Percentiles rank a stretch among this genome's conserved stretches.
Evolutionary conservation across 2,113 vertebrate species (phyloP).

Genomic region (Oreocharis arfaki): DNA sequence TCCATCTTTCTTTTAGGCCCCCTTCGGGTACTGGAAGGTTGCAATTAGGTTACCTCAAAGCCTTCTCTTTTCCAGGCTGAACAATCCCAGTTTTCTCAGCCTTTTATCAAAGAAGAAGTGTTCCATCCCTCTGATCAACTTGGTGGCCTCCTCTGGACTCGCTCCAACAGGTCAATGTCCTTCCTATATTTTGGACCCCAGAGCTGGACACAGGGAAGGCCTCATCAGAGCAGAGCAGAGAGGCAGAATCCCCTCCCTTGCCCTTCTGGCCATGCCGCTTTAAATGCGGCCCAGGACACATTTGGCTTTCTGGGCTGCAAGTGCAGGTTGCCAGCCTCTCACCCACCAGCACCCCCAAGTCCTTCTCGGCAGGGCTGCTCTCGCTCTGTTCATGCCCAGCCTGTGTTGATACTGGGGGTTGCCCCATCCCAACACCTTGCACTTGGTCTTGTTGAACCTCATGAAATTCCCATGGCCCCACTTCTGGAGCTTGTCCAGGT

Average conservation of each 20-base stretch:
- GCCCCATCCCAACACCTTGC: too few relatives aligned
- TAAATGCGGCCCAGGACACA: background rate
- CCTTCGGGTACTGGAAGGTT: background rate
- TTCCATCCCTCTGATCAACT: background rate
- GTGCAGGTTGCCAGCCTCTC: background rate
- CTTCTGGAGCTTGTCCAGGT: background rate
- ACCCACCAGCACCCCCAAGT: background rate
- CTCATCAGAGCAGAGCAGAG: background rate
- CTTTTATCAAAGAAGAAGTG: background rate
- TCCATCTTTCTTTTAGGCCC: background rate
- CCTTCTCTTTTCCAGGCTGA: background rate
- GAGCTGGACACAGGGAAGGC: background rate
- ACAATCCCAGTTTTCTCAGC: background rate
- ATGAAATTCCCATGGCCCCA: background rate
- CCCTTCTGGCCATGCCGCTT: rapidly evolving
- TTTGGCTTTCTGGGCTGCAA: background rate
- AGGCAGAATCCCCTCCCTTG: rapidly evolving
- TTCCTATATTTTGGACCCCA: background rate
- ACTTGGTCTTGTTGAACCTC: background rate
- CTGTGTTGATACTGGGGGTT: background rate
- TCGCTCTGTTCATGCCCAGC: rapidly evolving
- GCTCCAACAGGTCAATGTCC: background rate
- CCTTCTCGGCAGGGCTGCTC: background rate
- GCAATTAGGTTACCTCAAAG: background rate
- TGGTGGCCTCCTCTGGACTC: background rate